phyloP scores from a whole-genome alignment of 2,888 invertebrate genomes.

The Drosophila atripex region DNA sequence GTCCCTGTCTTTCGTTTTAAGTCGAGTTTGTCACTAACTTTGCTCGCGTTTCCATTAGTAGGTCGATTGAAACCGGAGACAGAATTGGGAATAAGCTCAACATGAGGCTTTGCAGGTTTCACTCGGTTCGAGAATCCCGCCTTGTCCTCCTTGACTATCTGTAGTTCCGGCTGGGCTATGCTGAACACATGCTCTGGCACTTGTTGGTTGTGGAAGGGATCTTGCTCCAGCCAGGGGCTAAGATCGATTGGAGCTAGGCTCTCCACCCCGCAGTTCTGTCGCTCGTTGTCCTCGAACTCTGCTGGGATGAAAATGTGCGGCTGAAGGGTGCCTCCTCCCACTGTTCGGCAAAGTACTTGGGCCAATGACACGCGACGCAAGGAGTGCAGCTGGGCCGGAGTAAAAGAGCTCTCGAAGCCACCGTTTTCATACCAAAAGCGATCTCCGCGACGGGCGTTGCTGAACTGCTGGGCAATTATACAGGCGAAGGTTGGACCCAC shows the following conservation, averaged over 20 bases:
- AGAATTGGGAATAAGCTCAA: slow-evolving; percentile 72
- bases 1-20: slow-evolving; percentile 83
- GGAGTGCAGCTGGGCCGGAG: slow-evolving; percentile 90
- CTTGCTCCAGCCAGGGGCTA: slow-evolving; percentile 82
- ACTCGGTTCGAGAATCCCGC: slow-evolving; percentile 74
- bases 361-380: slow-evolving; percentile 89
- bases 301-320: slow-evolving; percentile 83
- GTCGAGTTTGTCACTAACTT: slow-evolving; percentile 87
- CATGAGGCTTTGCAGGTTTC: slow-evolving; percentile 58
- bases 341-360: slow-evolving; percentile 85
- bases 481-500: slow-evolving; percentile 95
- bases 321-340: slow-evolving; percentile 83
- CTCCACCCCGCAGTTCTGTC: slow-evolving; percentile 80
- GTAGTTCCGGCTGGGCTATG: slow-evolving; percentile 42
- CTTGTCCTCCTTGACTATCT: slow-evolving; percentile 69
- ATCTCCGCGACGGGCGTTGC: slow-evolving; percentile 90
- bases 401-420: slow-evolving; percentile 89
- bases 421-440: slow-evolving; percentile 94
- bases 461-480: slow-evolving; percentile 93
- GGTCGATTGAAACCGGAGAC: slow-evolving; percentile 72
- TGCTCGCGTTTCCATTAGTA: slow-evolving; percentile 66
- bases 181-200: slow-evolving; percentile 65
- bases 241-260: slow-evolving; percentile 80
- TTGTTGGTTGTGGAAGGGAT: slow-evolving; percentile 73
- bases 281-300: slow-evolving; percentile 79